A percentile compares a stretch with the other conserved stretches of the same genome.
Conservation (phyloP, 2,888 invertebrate genomes). For the Cerceris ruficornis region DNA sequence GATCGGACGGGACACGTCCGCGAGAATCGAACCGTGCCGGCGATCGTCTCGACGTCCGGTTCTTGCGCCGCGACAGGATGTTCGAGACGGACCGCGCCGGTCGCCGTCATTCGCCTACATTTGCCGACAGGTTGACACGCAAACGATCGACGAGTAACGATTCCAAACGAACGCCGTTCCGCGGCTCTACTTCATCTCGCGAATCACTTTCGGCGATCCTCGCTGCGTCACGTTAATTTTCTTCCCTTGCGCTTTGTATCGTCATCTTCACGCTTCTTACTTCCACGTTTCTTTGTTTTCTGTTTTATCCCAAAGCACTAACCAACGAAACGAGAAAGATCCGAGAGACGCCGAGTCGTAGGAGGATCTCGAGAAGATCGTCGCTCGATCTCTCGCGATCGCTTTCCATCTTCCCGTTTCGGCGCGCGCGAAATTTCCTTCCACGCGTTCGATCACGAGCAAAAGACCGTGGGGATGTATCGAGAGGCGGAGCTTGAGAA, state of each 20-base stretch:
- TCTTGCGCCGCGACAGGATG: too few relatives aligned
- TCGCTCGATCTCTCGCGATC: neutral
- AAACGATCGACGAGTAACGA: neutral
- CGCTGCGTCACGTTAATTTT: constrained; percentile 21
- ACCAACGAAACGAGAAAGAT: neutral
- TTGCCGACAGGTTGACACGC: too few relatives aligned
- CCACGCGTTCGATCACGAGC: too few relatives aligned
- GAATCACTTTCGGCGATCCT: constrained; percentile 9
- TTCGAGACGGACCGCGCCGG: too few relatives aligned
- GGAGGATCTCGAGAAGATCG: constrained; percentile 1
- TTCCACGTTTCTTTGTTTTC: constrained; percentile 25
- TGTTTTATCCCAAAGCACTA: constrained; percentile 20
- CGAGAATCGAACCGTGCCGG: too few relatives aligned
- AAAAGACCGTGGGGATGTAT: too few relatives aligned
- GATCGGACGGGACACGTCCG: too few relatives aligned
- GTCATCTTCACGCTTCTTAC: constrained; percentile 49
- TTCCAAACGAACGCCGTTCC: neutral
- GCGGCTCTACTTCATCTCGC: neutral
- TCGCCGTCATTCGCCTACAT: too few relatives aligned
- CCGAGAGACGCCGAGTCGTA: neutral
- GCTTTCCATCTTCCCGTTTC: neutral
- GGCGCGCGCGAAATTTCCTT: too few relatives aligned
- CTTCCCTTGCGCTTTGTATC: constrained; percentile 28
- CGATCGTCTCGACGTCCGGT: too few relatives aligned
- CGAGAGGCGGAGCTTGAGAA: too few relatives aligned